phyloP scores from a whole-genome alignment of 2,797 vertebrate genomes.

The Podarcis siculus region DNA sequence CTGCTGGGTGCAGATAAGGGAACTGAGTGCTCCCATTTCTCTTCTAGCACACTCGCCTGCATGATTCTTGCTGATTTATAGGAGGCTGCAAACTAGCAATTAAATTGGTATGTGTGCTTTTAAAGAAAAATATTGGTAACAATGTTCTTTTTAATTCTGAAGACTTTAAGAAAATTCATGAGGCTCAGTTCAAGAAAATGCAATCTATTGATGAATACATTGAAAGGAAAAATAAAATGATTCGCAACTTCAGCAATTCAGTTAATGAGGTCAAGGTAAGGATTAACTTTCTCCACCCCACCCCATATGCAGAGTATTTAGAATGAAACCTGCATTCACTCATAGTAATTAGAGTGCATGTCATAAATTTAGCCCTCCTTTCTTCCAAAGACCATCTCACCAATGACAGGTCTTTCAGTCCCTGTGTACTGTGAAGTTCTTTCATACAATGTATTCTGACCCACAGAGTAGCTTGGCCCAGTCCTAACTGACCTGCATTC shows the following conservation, averaged over 20 bases:
- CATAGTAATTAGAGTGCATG: not conserved
- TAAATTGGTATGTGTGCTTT: not conserved
- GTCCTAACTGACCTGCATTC: not conserved
- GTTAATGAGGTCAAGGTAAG: constrained; percentile 85
- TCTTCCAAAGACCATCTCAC: not conserved
- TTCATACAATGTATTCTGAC: not conserved
- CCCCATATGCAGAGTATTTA: not conserved
- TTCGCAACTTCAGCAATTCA: constrained; percentile 75
- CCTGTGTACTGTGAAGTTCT: not conserved
- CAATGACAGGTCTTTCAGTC: not conserved
- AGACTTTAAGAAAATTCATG: constrained; percentile 96
- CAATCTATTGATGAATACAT: constrained; percentile 93
- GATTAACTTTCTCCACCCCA: not conserved
- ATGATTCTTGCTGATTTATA: not conserved
- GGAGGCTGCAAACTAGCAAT: not conserved
- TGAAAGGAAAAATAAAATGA: constrained; percentile 85
- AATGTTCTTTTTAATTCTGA: constrained; percentile 30
- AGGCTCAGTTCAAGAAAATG: constrained; percentile 94
- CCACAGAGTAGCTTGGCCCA: not conserved
- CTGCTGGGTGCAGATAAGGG: too few relatives aligned
- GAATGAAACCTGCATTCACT: not conserved
- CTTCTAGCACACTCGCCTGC: too few relatives aligned
- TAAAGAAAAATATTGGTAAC: not conserved
- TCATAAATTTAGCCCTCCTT: not conserved
- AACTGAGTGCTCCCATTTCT: too few relatives aligned